These are phyloP conservation scores for Excalfactoria chinensis DNA, from an alignment of 2,113 vertebrate genomes.

Conservation along the genomic window DNA sequence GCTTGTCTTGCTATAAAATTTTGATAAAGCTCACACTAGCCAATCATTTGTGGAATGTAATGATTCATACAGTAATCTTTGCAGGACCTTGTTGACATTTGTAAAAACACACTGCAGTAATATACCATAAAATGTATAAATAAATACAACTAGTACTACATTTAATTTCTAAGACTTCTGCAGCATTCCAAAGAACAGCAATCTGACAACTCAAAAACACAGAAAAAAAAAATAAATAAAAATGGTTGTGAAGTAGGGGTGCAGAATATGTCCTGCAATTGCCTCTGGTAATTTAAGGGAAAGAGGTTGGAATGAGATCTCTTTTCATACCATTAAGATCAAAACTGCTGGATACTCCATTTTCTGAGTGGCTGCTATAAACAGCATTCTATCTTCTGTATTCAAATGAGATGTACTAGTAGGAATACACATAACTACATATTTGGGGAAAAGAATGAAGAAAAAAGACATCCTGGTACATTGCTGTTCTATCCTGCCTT, in stretches of 20 bases:
- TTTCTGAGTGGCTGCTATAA: neutral
- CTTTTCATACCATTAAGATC: neutral
- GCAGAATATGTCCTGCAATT: neutral
- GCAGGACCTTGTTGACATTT: neutral
- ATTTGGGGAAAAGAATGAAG: neutral
- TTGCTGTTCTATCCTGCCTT: neutral
- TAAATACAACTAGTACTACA: neutral
- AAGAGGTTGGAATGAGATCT: neutral
- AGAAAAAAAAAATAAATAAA: neutral
- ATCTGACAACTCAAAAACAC: neutral
- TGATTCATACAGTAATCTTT: neutral
- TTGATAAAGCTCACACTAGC: neutral
- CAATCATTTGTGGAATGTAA: neutral
- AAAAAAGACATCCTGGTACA: neutral
- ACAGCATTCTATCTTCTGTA: neutral
- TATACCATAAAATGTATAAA: neutral
- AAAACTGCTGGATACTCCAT: neutral
- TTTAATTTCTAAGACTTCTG: neutral
- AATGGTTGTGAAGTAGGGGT: neutral
- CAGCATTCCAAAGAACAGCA: neutral
- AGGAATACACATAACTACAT: neutral
- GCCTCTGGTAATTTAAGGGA: neutral
- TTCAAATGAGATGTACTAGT: neutral
- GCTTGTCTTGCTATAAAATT: neutral
- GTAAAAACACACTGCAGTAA: neutral